Evolutionary conservation across 1,140 invertebrate genomes (phyloP), one percentile per base, ranked within the genome.

Genomic region (Wiebesia pumilae): DNA sequence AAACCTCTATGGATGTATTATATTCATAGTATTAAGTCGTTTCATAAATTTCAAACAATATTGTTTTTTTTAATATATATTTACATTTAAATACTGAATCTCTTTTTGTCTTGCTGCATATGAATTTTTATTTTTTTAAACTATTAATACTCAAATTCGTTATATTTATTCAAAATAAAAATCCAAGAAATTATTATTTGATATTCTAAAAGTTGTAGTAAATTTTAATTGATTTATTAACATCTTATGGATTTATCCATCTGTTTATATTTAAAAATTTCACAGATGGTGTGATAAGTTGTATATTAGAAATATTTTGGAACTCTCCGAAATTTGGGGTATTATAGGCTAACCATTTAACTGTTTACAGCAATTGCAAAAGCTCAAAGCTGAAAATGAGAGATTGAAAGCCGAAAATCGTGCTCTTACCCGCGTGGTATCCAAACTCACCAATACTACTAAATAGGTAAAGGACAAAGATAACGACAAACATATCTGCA

Each of bases 331-430:
- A 73, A 75, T 84, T 73, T 77, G 67, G 78, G 90, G 88, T 90
- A 90, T 91, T 73, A 67, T 92, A 90, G 92, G 93, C 93, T 94
- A 94, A 94, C 75, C 89, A 88, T 94, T 94, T 93, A 91, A 94
- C 93, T 94, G 94, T 96, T 96, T 98, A 94, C 97, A 99, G 98
- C 98, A 97, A 97, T 97, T 98, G 95, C 97, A 98, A 97, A 98
- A 98, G 95, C 96, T 98, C 95, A 98, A 98, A 97, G 97, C 97
- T 94, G 98, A 98, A 96, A 98, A 98, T 96, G 97, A 98, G 96
- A 97, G 97, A 95, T 95, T 98, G 96, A 97, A 97, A 95, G 97
- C 97, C 93, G 97, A 98, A 96, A 98, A 98, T 95, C 96, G 97
- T 94, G 97, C 97, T 94, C 96, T 98, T 94, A 98, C 97, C 94